Evolutionary conservation across 2,113 vertebrate genomes (phyloP).

Genomic region (Psittacula cyanocephala): DNA sequence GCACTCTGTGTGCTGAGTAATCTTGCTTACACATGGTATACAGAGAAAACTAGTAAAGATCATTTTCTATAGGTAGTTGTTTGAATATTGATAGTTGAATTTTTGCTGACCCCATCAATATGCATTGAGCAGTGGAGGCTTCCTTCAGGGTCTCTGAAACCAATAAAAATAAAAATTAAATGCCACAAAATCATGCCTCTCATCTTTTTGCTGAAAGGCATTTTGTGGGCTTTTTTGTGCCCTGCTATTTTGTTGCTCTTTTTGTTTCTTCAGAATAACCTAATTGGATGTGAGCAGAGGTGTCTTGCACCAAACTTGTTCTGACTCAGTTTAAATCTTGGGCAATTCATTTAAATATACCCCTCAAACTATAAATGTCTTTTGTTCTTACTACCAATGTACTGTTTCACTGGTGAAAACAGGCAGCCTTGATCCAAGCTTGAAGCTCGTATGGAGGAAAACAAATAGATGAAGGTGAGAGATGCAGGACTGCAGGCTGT

Average conservation of each 20-base stretch:
- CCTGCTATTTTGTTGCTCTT: neutral
- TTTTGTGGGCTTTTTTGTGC: neutral
- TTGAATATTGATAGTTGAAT: neutral
- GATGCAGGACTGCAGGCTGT: neutral
- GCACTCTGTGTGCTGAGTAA: neutral
- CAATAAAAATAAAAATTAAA: neutral
- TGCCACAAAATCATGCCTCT: neutral
- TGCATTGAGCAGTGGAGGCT: neutral
- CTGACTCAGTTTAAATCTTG: neutral
- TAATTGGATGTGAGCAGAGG: neutral
- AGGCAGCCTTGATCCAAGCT: neutral
- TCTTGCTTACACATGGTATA: neutral
- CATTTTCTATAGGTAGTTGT: neutral
- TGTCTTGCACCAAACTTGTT: neutral
- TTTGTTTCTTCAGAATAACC: neutral
- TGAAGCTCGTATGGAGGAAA: neutral
- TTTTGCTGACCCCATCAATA: neutral
- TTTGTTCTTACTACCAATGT: neutral
- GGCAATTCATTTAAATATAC: neutral
- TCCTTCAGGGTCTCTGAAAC: neutral
- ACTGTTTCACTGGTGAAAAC: neutral
- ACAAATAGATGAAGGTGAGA: neutral
- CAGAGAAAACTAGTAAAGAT: neutral
- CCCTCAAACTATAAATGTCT: neutral
- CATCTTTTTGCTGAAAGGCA: neutral